Evolutionary conservation across 2,113 vertebrate genomes (phyloP).

Genomic region (Erpornis zantholeuca): DNA sequence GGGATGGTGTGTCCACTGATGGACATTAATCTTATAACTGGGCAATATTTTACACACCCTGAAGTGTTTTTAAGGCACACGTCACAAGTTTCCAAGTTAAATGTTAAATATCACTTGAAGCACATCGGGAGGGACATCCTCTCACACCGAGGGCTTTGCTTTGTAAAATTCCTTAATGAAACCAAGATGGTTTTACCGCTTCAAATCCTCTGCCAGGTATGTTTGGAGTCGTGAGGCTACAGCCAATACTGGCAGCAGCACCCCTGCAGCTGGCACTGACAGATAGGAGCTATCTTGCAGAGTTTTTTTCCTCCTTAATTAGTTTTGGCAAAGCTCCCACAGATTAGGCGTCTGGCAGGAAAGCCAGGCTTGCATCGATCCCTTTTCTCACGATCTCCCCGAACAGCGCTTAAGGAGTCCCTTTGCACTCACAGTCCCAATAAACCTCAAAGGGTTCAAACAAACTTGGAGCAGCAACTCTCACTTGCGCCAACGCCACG

Average conservation of each 20-base stretch:
- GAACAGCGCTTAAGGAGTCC: neutral
- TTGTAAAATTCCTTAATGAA: neutral
- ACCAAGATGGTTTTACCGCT: neutral
- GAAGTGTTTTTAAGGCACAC: neutral
- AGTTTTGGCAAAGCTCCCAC: neutral
- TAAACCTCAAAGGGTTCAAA: fast-evolving
- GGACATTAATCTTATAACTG: neutral
- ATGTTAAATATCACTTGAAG: neutral
- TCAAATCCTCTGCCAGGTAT: neutral
- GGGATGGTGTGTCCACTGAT: neutral
- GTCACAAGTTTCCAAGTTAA: neutral
- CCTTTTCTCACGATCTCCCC: neutral
- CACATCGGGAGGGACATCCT: neutral
- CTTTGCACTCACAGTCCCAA: neutral
- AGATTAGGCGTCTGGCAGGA: neutral
- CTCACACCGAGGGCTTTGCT: neutral
- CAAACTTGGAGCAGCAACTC: neutral
- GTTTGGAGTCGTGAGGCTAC: neutral
- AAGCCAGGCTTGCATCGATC: neutral
- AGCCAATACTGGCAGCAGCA: neutral
- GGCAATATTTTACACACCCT: neutral
- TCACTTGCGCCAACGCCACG: fast-evolving
- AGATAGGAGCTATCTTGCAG: neutral
- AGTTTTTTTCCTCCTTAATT: neutral
- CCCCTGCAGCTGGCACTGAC: neutral